Evolutionary conservation across 2,888 invertebrate genomes (phyloP).

Genomic region (Pseudolycoriella hygida): DNA sequence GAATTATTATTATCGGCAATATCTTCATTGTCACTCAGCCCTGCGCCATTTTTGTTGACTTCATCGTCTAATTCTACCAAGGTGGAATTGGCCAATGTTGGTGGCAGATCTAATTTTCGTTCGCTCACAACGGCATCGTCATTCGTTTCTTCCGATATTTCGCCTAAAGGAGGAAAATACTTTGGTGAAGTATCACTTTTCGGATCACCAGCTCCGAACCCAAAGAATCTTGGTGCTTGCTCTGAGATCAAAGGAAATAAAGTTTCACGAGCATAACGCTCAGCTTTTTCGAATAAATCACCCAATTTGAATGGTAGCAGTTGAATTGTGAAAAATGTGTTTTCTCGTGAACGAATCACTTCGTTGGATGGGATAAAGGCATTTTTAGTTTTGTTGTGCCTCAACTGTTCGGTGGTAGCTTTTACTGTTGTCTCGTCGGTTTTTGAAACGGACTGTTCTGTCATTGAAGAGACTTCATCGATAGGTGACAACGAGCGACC

Average conservation of each 20-base stretch:
- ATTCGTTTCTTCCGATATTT: constrained; percentile 8
- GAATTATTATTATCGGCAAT: background rate
- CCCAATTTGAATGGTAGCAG: constrained; percentile 61
- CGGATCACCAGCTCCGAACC: constrained; percentile 33
- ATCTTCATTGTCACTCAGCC: background rate
- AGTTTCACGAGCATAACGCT: constrained; percentile 62
- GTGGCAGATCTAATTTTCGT: constrained; percentile 4
- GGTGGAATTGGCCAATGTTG: background rate
- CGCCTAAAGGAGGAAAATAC: constrained; percentile 41
- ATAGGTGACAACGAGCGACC: constrained; percentile 9
- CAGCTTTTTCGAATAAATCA: constrained; percentile 63
- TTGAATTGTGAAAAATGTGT: constrained; percentile 42
- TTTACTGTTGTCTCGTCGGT: constrained; percentile 19
- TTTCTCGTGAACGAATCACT: background rate
- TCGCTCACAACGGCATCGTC: background rate
- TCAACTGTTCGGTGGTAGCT: constrained; percentile 34
- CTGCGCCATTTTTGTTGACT: background rate
- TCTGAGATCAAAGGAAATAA: constrained; percentile 58
- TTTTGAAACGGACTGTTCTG: background rate
- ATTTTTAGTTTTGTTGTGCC: constrained; percentile 29
- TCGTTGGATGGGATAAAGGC: constrained; percentile 20
- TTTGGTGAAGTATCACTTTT: constrained; percentile 33
- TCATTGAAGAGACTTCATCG: constrained; percentile 1
- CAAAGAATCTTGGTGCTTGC: constrained; percentile 55
- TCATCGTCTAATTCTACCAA: constrained; percentile 1